Conservation (phyloP, 2,888 invertebrate genomes). For the Luperina testacea region DNA sequence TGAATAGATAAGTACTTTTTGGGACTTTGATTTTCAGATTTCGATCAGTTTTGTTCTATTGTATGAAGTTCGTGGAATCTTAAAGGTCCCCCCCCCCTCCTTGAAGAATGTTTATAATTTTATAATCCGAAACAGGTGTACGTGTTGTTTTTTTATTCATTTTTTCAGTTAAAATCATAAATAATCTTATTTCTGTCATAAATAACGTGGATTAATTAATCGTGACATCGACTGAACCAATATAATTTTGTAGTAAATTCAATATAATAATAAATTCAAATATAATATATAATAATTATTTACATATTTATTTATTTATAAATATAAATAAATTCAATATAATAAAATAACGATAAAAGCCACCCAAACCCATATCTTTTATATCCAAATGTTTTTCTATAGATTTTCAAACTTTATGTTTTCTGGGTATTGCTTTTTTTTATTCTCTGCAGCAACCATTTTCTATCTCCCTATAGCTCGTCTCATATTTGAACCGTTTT, state of each 20-base stretch:
- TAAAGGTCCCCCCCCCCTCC: background rate
- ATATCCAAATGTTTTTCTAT: background rate
- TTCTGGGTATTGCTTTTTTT: background rate
- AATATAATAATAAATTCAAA: background rate
- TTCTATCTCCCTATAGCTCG: no score
- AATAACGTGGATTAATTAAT: background rate
- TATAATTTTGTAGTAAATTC: background rate
- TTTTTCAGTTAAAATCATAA: background rate
- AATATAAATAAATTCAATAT: no score
- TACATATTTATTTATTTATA: no score
- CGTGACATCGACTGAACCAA: background rate
- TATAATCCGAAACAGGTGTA: background rate
- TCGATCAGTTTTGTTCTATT: conserved; percentile 14
- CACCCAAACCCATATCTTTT: no score
- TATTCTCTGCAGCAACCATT: background rate
- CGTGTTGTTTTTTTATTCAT: no score
- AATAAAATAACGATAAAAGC: no score
- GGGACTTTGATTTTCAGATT: conserved; percentile 24
- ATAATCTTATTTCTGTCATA: background rate
- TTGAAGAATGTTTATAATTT: background rate
- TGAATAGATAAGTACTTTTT: conserved; percentile 28
- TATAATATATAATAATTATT: no score
- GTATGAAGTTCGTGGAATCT: background rate
- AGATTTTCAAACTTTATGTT: background rate
- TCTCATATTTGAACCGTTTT: background rate